Evolutionary conservation across 2,113 vertebrate species (phyloP).

Genomic region (Serinus canaria): DNA sequence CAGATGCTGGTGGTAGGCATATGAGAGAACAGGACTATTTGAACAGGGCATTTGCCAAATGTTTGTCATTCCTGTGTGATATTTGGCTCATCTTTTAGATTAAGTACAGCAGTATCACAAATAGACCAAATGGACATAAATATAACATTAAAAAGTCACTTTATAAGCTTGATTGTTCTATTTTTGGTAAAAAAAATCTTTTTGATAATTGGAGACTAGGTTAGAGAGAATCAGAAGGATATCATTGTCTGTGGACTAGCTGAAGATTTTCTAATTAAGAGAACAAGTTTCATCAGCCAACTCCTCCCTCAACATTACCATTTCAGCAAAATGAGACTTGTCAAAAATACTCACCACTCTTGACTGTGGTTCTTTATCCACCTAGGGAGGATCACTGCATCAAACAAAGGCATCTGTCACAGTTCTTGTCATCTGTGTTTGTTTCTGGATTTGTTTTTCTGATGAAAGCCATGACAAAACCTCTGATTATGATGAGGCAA

Average conservation of each 20-base stretch:
- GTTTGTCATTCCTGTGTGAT: not conserved
- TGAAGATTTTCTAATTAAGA: slow-evolving; percentile 22
- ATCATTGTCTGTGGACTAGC: not conserved
- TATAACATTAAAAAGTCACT: not conserved
- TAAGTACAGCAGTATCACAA: not conserved
- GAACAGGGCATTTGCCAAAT: not conserved
- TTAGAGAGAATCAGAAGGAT: not conserved
- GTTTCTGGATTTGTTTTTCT: slow-evolving; percentile 33
- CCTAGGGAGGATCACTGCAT: not conserved
- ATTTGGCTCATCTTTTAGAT: not conserved
- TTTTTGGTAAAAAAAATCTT: not conserved
- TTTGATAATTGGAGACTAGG: not conserved
- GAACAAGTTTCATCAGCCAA: not conserved
- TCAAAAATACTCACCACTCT: slow-evolving; percentile 1
- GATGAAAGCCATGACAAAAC: slow-evolving; percentile 28
- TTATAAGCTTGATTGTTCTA: not conserved
- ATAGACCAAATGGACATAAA: not conserved
- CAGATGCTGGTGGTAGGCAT: not conserved
- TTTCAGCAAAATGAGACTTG: not conserved
- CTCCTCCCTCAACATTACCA: not conserved
- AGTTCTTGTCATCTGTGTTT: slow-evolving; percentile 14
- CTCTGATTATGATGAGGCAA: slow-evolving; percentile 13
- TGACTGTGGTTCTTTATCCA: not conserved
- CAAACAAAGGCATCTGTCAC: slow-evolving; percentile 25
- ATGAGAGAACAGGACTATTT: not conserved